A percentile compares a stretch with the other conserved stretches of the same genome.
phyloP scores from a whole-genome alignment of 2,797 vertebrate species.

The Chromobotia macracanthus region DNA sequence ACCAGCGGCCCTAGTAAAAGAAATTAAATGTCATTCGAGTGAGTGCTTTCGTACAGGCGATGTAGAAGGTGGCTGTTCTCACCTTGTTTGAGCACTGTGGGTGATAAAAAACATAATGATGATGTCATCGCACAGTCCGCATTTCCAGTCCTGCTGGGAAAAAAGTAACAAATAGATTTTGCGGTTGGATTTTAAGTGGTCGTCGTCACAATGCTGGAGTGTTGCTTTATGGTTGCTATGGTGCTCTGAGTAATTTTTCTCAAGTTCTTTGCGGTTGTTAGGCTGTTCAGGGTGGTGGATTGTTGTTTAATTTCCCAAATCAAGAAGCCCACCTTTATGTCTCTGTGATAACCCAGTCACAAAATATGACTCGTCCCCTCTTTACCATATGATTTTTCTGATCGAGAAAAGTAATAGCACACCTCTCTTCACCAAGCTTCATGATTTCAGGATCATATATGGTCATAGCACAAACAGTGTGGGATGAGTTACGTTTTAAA shows the following conservation, averaged over 20 bases:
- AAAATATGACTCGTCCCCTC: background rate
- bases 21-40: conserved; percentile 44
- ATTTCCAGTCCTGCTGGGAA: conserved; percentile 30
- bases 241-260: background rate
- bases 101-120: background rate
- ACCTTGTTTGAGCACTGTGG: conserved; percentile 4
- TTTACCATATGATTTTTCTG: background rate
- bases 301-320: background rate
- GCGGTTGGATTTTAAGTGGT: background rate
- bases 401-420: background rate
- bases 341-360: background rate
- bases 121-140: conserved; percentile 34
- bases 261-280: background rate
- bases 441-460: background rate
- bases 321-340: background rate
- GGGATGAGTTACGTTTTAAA: background rate
- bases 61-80: conserved; percentile 18
- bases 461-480: background rate
- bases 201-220: background rate
- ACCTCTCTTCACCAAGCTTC: background rate
- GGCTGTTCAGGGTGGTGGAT: background rate
- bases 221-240: background rate
- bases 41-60: conserved; percentile 24
- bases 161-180: conserved; percentile 26
- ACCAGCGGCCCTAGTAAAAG: conserved; percentile 13